A percentile compares a stretch with the other conserved stretches of the same genome.
phyloP scores from a whole-genome alignment of 2,888 invertebrate genomes.

The Periphyllus acericola region DNA sequence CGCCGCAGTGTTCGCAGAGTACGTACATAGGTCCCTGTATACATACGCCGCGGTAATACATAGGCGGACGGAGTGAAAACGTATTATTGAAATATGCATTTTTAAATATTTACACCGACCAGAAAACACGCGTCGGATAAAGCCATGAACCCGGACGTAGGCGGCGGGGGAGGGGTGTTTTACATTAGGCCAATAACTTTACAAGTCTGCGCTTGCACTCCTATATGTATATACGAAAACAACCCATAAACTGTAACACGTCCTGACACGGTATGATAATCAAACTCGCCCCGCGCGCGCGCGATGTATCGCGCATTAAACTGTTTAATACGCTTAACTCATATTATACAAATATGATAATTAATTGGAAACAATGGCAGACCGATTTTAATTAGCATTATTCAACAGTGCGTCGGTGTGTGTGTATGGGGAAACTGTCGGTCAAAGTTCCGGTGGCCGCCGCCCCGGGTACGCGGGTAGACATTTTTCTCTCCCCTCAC shows the following conservation, averaged over 20 bases:
- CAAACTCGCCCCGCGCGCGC: slow-evolving; percentile 10
- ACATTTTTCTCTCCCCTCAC: background rate
- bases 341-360: slow-evolving; percentile 57
- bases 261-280: slow-evolving; percentile 59
- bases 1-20: background rate
- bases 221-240: slow-evolving; percentile 37
- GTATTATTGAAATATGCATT: slow-evolving; percentile 34
- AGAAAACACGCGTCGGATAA: slow-evolving; percentile 18
- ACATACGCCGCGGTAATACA: background rate
- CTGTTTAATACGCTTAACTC: slow-evolving; percentile 46
- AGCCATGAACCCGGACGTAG: slow-evolving; percentile 51
- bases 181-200: slow-evolving; percentile 59
- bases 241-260: slow-evolving; percentile 59
- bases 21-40: background rate
- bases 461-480: background rate
- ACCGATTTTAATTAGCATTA: slow-evolving; percentile 58
- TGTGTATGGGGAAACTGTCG: slow-evolving; percentile 42
- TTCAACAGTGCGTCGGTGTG: slow-evolving; percentile 30
- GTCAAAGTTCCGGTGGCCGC: slow-evolving; percentile 59
- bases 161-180: slow-evolving; percentile 33
- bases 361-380: slow-evolving; percentile 60
- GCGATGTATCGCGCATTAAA: slow-evolving; percentile 33
- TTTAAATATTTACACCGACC: slow-evolving; percentile 42
- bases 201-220: slow-evolving; percentile 49
- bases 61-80: background rate